A percentile compares a stretch with the other conserved stretches of the same genome.
phyloP scores from a whole-genome alignment of 2,113 vertebrate species.

The Nothobranchius kuhntae region DNA sequence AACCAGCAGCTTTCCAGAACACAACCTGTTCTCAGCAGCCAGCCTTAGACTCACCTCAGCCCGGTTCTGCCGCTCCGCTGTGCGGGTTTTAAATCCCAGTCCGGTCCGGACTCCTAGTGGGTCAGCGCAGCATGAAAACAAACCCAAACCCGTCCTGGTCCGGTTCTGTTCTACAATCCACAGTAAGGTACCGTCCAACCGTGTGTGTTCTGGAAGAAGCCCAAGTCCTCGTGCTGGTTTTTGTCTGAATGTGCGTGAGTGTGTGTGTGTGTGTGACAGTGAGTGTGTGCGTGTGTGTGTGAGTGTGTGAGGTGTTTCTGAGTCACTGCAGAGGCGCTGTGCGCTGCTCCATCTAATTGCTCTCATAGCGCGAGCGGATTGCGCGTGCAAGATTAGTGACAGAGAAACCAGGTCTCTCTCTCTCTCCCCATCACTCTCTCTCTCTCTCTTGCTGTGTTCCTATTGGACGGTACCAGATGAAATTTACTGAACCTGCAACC shows the following conservation, averaged over 20 bases:
- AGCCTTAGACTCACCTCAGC: conserved; percentile 49
- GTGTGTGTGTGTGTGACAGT: neutral
- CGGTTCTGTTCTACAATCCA: conserved; percentile 46
- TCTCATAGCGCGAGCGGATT: conserved; percentile 64
- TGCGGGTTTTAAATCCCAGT: conserved; percentile 13
- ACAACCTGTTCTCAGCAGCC: no score
- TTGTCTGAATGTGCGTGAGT: neutral
- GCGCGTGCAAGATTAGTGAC: conserved; percentile 79
- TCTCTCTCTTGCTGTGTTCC: neutral
- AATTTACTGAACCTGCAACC: conserved; percentile 75
- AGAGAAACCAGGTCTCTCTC: conserved; percentile 78
- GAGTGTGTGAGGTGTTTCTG: conserved; percentile 56
- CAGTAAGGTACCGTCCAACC: conserved; percentile 59
- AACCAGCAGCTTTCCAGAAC: neutral
- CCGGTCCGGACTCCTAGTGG: conserved; percentile 45
- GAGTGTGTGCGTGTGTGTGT: conserved; percentile 1
- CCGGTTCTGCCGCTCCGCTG: conserved; percentile 10
- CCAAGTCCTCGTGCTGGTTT: conserved; percentile 37
- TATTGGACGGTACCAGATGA: no score
- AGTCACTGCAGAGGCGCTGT: conserved; percentile 69
- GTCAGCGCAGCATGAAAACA: conserved; percentile 6
- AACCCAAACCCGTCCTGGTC: conserved; percentile 48
- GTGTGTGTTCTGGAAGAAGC: conserved; percentile 63
- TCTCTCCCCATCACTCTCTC: conserved; percentile 24
- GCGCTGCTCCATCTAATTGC: conserved; percentile 71